These are phyloP conservation scores for Dione vanillae DNA, from an alignment of 2,888 invertebrate genomes.

Conservation along the genomic window DNA sequence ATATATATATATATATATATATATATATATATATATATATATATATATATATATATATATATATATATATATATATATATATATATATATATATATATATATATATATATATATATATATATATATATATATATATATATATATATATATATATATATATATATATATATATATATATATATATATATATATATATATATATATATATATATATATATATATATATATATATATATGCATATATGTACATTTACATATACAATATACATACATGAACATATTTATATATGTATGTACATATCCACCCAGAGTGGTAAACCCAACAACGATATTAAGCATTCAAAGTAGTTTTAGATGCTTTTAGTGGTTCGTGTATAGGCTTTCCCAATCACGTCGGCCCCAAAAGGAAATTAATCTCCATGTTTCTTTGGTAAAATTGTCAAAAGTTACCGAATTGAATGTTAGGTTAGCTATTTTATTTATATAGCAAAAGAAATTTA, in stretches of 20 bases:
- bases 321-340: conserved; percentile 46
- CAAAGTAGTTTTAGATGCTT: conserved; percentile 47
- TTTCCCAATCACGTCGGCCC: conserved; percentile 49
- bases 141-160: too few species aligned
- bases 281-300: neutral
- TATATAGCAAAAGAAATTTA: neutral
- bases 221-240: neutral
- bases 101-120: too few species aligned
- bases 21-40: too few species aligned
- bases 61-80: too few species aligned
- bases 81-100: too few species aligned
- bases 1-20: too few species aligned
- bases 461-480: neutral
- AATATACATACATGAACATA: neutral
- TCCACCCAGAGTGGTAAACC: neutral
- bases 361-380: conserved; percentile 40
- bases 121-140: too few species aligned
- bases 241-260: neutral
- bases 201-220: neutral
- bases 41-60: too few species aligned
- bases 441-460: conserved; percentile 47
- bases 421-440: conserved; percentile 53
- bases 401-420: conserved; percentile 54
- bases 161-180: too few species aligned
- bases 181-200: neutral